Percentiles rank a stretch among this genome's conserved stretches.
phyloP scores from a whole-genome alignment of 2,797 vertebrate species.

The Tiaroga cobitis region DNA sequence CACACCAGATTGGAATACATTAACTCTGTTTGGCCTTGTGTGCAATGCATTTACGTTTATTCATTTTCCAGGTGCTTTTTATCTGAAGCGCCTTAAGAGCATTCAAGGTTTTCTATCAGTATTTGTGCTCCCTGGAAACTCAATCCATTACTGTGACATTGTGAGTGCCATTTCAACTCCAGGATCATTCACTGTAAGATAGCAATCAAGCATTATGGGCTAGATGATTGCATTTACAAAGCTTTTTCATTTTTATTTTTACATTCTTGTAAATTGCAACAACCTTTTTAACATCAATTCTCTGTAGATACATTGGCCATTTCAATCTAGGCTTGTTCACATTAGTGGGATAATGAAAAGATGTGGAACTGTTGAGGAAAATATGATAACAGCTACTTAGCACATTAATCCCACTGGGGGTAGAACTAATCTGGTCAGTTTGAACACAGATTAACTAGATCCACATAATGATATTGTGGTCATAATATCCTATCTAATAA shows the following conservation, averaged over 20 bases:
- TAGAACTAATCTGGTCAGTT: conserved; percentile 72
- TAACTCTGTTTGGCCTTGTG: conserved; percentile 20
- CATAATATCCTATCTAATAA: conserved; percentile 18
- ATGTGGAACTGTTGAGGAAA: background rate
- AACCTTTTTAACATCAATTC: background rate
- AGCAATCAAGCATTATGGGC: background rate
- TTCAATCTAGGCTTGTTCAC: background rate
- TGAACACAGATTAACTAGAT: conserved; percentile 75
- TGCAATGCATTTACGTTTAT: conserved; percentile 19
- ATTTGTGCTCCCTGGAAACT: background rate
- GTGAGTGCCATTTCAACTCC: background rate
- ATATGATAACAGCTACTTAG: conserved; percentile 62
- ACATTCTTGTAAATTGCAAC: background rate
- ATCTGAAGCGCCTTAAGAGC: background rate
- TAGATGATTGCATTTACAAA: background rate
- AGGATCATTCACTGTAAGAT: background rate
- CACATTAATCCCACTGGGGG: conserved; percentile 69
- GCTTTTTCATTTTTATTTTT: background rate
- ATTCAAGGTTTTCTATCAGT: conserved; percentile 16
- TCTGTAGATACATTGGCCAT: background rate
- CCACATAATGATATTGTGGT: conserved; percentile 63
- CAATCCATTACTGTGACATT: conserved; percentile 1
- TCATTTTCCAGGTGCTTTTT: conserved; percentile 17
- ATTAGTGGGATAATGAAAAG: background rate
- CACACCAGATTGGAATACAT: conserved; percentile 51